phyloP scores from a whole-genome alignment of 2,888 invertebrate genomes.

The Lacanobia oleracea region DNA sequence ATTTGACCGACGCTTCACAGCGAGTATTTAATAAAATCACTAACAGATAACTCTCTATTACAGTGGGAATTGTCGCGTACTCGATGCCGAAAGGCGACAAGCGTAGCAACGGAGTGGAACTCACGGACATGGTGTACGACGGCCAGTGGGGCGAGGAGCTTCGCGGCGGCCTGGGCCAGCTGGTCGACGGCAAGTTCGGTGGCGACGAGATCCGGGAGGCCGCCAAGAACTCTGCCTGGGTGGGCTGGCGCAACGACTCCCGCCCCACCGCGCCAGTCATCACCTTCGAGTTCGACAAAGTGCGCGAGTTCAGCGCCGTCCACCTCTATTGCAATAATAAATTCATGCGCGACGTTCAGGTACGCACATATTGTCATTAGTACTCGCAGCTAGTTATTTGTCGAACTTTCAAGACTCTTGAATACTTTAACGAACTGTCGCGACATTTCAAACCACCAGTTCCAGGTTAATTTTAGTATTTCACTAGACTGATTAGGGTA shows the following conservation, averaged over 20 bases:
- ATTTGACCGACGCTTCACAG: neutral
- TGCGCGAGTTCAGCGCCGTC: slow-evolving; percentile 96
- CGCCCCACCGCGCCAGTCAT: slow-evolving; percentile 92
- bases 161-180: slow-evolving; percentile 95
- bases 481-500: slow-evolving; percentile 18
- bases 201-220: slow-evolving; percentile 92
- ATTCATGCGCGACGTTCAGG: slow-evolving; percentile 95
- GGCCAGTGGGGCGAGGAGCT: slow-evolving; percentile 95
- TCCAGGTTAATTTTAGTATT: slow-evolving; percentile 45
- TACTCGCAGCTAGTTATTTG: neutral
- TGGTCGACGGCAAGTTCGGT: slow-evolving; percentile 95
- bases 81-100: slow-evolving; percentile 97
- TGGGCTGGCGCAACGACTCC: slow-evolving; percentile 97
- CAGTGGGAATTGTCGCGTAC: slow-evolving; percentile 96
- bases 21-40: neutral
- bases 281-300: slow-evolving; percentile 95
- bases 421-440: slow-evolving; percentile 46
- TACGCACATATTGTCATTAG: slow-evolving; percentile 73
- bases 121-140: slow-evolving; percentile 96
- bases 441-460: slow-evolving; percentile 41
- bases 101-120: slow-evolving; percentile 94
- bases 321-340: slow-evolving; percentile 96
- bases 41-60: slow-evolving; percentile 27
- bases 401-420: slow-evolving; percentile 43
- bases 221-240: slow-evolving; percentile 94